Percentiles rank a stretch among this genome's conserved stretches.
These are phyloP conservation scores for Phrixothrix hirtus DNA, from an alignment of 2,888 invertebrate genomes.

Conservation along the genomic window DNA sequence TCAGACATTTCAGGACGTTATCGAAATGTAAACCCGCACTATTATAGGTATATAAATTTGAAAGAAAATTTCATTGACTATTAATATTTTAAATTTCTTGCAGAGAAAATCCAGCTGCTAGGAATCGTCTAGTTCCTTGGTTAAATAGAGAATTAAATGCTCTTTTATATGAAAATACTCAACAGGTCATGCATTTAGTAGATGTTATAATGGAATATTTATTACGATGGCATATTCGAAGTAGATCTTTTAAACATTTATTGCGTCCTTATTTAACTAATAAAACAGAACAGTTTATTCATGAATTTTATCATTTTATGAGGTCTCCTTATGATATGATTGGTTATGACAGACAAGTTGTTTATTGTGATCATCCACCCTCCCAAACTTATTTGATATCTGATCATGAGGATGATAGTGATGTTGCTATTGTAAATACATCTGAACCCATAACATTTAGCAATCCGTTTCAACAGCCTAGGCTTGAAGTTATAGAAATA, in stretches of 20 bases:
- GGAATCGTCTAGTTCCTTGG: conserved; percentile 85
- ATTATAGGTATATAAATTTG: conserved; percentile 65
- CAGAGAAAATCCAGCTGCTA: conserved; percentile 78
- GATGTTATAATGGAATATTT: conserved; percentile 72
- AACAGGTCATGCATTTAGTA: conserved; percentile 67
- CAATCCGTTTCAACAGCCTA: conserved; percentile 34
- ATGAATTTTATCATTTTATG: conserved; percentile 86
- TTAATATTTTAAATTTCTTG: no score
- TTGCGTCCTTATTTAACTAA: conserved; percentile 70
- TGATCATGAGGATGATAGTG: conserved; percentile 50
- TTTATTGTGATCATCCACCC: conserved; percentile 59
- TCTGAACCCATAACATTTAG: conserved; percentile 23
- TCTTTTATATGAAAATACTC: conserved; percentile 67
- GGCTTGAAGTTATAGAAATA: conserved; percentile 41
- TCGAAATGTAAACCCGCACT: conserved; percentile 74
- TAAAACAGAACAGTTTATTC: conserved; percentile 83
- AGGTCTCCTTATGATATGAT: conserved; percentile 84
- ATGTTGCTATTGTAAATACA: conserved; percentile 48
- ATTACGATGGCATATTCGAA: conserved; percentile 67
- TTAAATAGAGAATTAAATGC: conserved; percentile 83
- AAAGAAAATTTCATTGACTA: no score
- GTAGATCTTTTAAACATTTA: conserved; percentile 70
- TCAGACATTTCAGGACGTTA: conserved; percentile 72
- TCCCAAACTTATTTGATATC: conserved; percentile 40
- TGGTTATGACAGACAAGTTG: conserved; percentile 76